A percentile compares a stretch with the other conserved stretches of the same genome.
Conservation (phyloP, 2,113 vertebrate genomes). For the Casuarius casuarius region DNA sequence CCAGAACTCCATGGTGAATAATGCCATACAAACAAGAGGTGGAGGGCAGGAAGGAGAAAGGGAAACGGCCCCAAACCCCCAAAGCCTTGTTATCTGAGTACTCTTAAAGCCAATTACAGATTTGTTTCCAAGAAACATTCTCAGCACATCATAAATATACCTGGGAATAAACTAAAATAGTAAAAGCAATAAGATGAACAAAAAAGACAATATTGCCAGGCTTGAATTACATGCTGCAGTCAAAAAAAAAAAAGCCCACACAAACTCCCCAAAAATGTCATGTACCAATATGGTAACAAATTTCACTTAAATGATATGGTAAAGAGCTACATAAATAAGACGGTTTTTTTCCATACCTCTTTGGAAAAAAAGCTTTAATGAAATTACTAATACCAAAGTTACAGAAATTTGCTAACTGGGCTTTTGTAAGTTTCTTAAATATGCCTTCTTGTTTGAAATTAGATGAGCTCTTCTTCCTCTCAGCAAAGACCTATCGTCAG, state of each 20-base stretch:
- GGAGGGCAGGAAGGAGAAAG: neutral
- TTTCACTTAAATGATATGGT: neutral
- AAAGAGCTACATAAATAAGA: neutral
- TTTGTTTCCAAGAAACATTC: neutral
- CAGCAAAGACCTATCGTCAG: neutral
- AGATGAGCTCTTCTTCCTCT: neutral
- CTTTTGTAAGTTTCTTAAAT: neutral
- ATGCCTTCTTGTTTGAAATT: neutral
- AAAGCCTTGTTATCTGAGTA: constrained; percentile 9
- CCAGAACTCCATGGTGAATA: neutral
- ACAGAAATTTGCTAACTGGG: neutral
- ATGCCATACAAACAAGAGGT: neutral
- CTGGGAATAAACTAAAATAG: neutral
- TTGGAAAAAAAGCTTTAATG: neutral
- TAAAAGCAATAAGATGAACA: neutral
- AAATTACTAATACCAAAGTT: neutral
- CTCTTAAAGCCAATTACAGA: neutral
- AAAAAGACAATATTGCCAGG: neutral
- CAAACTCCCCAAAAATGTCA: neutral
- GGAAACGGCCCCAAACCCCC: constrained; percentile 27
- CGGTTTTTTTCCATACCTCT: neutral
- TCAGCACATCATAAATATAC: neutral
- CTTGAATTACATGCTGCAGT: neutral
- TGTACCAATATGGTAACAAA: neutral
- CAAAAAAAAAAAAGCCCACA: neutral